These are phyloP conservation scores for Micoletzkya japonica DNA, from an alignment of 2,888 invertebrate genomes.

Conservation along the genomic window DNA sequence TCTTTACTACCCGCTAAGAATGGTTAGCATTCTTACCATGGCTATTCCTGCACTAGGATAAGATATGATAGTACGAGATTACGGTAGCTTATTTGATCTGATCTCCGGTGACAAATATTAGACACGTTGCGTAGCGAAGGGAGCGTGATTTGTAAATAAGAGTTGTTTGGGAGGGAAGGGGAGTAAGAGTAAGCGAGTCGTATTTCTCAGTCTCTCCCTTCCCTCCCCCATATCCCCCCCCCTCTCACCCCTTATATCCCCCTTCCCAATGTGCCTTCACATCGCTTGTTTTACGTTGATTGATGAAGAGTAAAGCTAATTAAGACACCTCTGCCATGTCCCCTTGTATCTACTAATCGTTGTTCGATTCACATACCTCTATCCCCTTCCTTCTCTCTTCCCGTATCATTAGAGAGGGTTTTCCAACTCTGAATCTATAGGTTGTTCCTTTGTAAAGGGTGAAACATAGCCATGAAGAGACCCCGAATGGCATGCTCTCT, in stretches of 20 bases:
- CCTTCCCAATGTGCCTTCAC: neutral
- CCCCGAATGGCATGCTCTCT: no score
- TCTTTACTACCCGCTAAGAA: constrained; percentile 15
- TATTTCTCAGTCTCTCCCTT: neutral
- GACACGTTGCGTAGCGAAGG: no score
- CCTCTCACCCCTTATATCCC: constrained; percentile 14
- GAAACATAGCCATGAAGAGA: neutral
- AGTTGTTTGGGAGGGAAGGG: neutral
- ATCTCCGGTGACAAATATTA: no score
- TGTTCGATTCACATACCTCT: constrained; percentile 1
- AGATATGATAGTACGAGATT: no score
- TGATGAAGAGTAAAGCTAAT: constrained; percentile 15
- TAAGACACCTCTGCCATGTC: constrained; percentile 7
- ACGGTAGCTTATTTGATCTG: no score
- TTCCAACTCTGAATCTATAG: no score
- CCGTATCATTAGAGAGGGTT: neutral
- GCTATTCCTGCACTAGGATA: no score
- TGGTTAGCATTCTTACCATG: neutral
- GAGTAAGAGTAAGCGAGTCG: neutral
- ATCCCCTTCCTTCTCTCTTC: neutral
- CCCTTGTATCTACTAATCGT: neutral
- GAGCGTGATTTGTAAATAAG: no score
- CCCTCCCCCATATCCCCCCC: neutral
- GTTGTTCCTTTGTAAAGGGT: no score
- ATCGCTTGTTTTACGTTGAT: neutral